Base-by-base conservation (phyloP, 2,797 vertebrate species). In the Taeniopygia guttata region DNA sequence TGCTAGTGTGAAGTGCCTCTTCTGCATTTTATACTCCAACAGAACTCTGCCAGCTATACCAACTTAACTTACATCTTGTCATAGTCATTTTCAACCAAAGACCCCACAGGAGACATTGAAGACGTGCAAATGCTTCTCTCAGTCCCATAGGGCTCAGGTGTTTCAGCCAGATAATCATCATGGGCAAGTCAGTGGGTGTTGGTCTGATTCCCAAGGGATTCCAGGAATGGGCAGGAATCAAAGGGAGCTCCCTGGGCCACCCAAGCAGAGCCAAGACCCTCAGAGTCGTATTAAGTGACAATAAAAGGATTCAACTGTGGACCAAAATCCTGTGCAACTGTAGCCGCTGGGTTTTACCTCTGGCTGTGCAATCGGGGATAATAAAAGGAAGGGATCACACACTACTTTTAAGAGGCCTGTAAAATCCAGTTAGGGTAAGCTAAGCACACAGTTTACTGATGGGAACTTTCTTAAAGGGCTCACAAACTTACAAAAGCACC, bases 51-150 rank as follows among this genome's bases (percentile, higher is more conserved):
- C 54, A 81, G 6, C 30, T 81, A 17, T 36, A 32, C 13, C 5
- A 1, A 1, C 1, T n/a, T 56, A 1, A 1, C 1, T n/a, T 56
- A 40, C 2, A 40, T 27, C 16, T 40, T 29, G 40, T 32, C 34
- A 32, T 8, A 29, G 22, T 49, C 8, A 78, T 29, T 55, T 80
- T 60, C 25, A 78, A 60, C 14, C 7, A 49, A 78, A 64, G 19
- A 9, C 5, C 48, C 10, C 38, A 7, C 16, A 54, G 51, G 14
- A 42, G n/a, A 59, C 16, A 48, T 32, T 38, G 48, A 22, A 13
- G 38, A 46, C 0, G 1, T 23, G 25, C 52, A 60, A 78, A 72
- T 14, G 1, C 25, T 68, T 64, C n/a, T 45, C 6, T 36, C 43
- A 49, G n/a, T 42, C n/a, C 36, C 21, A 16, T 2, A 38, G 13